Evolutionary conservation across 2,888 invertebrate species (phyloP), one percentile per base, ranked within the genome.

Genomic region (Tenthredo notha): DNA sequence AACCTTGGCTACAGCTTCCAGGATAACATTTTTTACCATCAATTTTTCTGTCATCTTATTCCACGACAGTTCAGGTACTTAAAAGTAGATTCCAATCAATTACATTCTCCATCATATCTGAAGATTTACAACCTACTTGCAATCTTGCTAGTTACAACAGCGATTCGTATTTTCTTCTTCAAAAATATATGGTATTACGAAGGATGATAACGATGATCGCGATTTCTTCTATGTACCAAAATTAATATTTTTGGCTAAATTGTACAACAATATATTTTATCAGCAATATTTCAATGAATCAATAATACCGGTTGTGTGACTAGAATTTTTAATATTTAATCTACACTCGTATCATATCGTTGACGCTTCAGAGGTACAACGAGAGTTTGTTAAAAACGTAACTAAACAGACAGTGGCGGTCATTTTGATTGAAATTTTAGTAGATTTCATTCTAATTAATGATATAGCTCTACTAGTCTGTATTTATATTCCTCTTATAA

Each of bases 21-120:
- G 25, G 75, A 47, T 75, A 75, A 47, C 10, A 47, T 75, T 75
- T 75, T 21, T 43, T 47, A 47, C 21, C 43, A 15, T 47, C 47
- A 43, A 75, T 43, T 47, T 47, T 21, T 29, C 25, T 18, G 33
- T 47, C 75, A 47, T 75, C 47, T 75, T 43, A 18, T 21, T 70
- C 37, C 70, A 33, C 70, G 37, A 70, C 9, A 37, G 37, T 70
- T n/a, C 12, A 29, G 12, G 15, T 25, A 6, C 67, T 21, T 7
- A 33, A 67, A 67, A 33, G 25, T 54, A 7, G 6, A 70, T 70
- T 33, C 7, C 37, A 70, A 33, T 33, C 29, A 33, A 37, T 70
- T 29, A 70, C 70, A 25, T 12, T 61, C 10, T 61, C 61, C 21
- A 21, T 18, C 37, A 9, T 33, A 37, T 15, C 15, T 70, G n/a